phyloP scores from a whole-genome alignment of 2,113 vertebrate species.

The Desmodus rotundus region DNA sequence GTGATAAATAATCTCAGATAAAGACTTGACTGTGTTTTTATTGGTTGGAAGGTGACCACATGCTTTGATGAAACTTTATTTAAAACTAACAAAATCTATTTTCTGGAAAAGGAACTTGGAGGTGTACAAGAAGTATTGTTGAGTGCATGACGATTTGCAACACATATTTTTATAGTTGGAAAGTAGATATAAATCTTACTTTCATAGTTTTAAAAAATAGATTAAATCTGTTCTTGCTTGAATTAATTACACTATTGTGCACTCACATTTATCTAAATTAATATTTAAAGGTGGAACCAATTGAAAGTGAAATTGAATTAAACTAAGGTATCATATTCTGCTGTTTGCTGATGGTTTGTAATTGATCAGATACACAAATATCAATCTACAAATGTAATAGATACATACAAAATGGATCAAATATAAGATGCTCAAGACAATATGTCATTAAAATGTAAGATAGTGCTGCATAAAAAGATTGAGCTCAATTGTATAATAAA shows the following conservation, averaged over 20 bases:
- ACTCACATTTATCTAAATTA: slow-evolving; percentile 64
- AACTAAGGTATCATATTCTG: not conserved
- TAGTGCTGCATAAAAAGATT: not conserved
- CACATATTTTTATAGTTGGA: not conserved
- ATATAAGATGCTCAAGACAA: not conserved
- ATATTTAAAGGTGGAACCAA: slow-evolving; percentile 50
- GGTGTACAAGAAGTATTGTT: not conserved
- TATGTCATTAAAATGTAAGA: not conserved
- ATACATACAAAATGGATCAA: not conserved
- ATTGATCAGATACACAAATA: slow-evolving; percentile 60
- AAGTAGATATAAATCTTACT: not conserved
- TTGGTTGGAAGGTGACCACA: not conserved
- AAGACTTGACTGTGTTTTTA: not conserved
- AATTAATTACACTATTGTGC: slow-evolving; percentile 53
- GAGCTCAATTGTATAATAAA: not conserved
- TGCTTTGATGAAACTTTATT: not conserved
- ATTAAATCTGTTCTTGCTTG: slow-evolving; percentile 22
- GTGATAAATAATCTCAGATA: not conserved
- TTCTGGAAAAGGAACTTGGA: not conserved
- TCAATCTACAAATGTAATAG: slow-evolving; percentile 34
- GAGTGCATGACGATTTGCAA: not conserved
- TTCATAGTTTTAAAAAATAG: slow-evolving; percentile 35
- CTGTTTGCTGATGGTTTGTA: not conserved
- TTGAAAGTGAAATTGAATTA: slow-evolving; percentile 60
- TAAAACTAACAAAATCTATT: not conserved